Evolutionary conservation across 2,888 invertebrate species (phyloP), one percentile per base, ranked within the genome.

Genomic region (Gerosis bhagava): DNA sequence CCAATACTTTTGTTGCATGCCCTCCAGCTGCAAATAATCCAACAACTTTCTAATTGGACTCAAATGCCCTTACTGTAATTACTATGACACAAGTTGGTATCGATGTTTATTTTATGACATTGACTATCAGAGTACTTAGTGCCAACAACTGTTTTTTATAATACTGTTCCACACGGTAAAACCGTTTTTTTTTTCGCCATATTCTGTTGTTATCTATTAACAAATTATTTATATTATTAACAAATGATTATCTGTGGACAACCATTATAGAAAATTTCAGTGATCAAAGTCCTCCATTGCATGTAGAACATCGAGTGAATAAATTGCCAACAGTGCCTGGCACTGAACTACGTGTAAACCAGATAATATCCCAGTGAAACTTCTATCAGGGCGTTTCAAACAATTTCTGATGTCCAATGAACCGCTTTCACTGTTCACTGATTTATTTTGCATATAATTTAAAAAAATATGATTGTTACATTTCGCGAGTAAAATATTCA

Each of bases 361-460:
- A 70, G 77, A 79, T 78, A 66, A 63, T 60, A 73, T 76, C 76
- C 63, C 57, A 63, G 79, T 74, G 79, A 82, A 83, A 83, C 75
- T 74, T 67, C 63, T 66, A 66, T 60, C 66, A 72, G 71, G 71
- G 68, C 72, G 66, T 64, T 69, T 62, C 51, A 52, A 64, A 68
- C 55, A 61, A 64, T 55, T 60, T 60, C 64, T 65, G 42, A 59
- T 67, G 67, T 72, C 66, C 56, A 59, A 43, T 49, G 52, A 64
- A 70, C 75, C 60, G 75, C 80, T 83, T 83, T 83, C 80, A 74
- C 62, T 60, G 62, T 67, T 69, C 80, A 74, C 62, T 60, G 62
- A 69, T 70, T 63, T 65, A 66, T 65, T n/a, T 60, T 56, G 65
- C 57, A 60, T 53, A 56, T 32, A 36, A 49, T 19, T 34, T 26